Conservation (phyloP, 2,113 vertebrate genomes). For the Thomomys bottae region DNA sequence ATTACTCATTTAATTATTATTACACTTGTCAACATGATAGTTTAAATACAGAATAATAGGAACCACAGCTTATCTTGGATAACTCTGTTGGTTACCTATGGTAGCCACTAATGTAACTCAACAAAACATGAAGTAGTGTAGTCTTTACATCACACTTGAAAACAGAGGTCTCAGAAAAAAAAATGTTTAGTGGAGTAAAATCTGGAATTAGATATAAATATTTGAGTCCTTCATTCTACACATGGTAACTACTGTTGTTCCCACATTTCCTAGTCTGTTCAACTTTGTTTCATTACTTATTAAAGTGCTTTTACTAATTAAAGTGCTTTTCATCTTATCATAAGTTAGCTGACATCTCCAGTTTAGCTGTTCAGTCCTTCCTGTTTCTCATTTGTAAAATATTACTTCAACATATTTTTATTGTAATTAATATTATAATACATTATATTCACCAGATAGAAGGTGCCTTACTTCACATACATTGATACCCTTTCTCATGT, state of each 20-base stretch:
- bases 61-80: neutral
- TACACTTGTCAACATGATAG: constrained; percentile 15
- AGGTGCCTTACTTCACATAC: too few relatives aligned
- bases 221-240: neutral
- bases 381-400: constrained; percentile 25
- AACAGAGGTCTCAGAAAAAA: neutral
- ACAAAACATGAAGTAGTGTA: neutral
- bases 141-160: neutral
- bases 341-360: neutral
- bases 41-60: constrained; percentile 5
- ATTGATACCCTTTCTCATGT: too few relatives aligned
- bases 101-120: neutral
- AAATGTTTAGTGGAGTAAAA: neutral
- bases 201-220: neutral
- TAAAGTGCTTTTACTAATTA: neutral
- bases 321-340: neutral
- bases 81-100: neutral
- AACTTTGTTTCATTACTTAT: neutral
- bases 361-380: constrained; percentile 20
- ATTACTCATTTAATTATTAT: constrained; percentile 27
- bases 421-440: too few relatives aligned
- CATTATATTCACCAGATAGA: too few relatives aligned
- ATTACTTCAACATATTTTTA: too few relatives aligned
- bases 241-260: neutral
- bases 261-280: neutral